Percentiles rank a stretch among this genome's conserved stretches.
Evolutionary conservation across 2,113 vertebrate species (phyloP).

Genomic region (Thalassoma bifasciatum): DNA sequence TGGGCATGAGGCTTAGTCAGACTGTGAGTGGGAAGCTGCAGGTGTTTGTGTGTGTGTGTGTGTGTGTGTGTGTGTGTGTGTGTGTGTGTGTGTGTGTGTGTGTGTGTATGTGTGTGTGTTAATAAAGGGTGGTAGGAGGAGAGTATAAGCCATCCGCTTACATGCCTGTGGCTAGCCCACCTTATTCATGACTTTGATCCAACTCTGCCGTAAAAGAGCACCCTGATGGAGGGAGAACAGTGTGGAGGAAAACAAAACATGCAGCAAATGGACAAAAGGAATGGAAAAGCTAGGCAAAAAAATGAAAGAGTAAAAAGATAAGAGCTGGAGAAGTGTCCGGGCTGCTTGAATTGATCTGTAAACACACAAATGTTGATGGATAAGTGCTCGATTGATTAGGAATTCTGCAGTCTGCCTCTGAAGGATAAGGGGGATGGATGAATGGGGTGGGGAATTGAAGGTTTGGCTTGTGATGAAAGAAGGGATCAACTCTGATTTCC

Average conservation of each 20-base stretch:
- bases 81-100: slow-evolving; percentile 37
- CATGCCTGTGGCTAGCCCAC: slow-evolving; percentile 48
- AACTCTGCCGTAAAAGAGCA: slow-evolving; percentile 22
- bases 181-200: slow-evolving; percentile 57
- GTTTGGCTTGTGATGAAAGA: slow-evolving; percentile 46
- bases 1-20: slow-evolving; percentile 64
- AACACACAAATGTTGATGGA: slow-evolving; percentile 37
- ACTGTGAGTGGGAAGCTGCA: slow-evolving; percentile 48
- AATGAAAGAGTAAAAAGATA: background rate
- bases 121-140: slow-evolving; percentile 34
- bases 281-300: background rate
- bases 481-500: slow-evolving; percentile 68
- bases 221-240: background rate
- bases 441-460: slow-evolving; percentile 33
- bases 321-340: background rate
- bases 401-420: slow-evolving; percentile 23
- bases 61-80: slow-evolving; percentile 41
- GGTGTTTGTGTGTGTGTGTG: slow-evolving; percentile 50
- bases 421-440: slow-evolving; percentile 49
- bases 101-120: slow-evolving; percentile 33
- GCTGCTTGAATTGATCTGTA: slow-evolving; percentile 39
- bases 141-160: slow-evolving; percentile 45
- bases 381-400: slow-evolving; percentile 53
- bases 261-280: background rate
- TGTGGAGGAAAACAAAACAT: slow-evolving; percentile 12